Percentiles rank a stretch among this genome's conserved stretches.
phyloP scores from a whole-genome alignment of 2,797 vertebrate species.

The Tenualosa ilisha region DNA sequence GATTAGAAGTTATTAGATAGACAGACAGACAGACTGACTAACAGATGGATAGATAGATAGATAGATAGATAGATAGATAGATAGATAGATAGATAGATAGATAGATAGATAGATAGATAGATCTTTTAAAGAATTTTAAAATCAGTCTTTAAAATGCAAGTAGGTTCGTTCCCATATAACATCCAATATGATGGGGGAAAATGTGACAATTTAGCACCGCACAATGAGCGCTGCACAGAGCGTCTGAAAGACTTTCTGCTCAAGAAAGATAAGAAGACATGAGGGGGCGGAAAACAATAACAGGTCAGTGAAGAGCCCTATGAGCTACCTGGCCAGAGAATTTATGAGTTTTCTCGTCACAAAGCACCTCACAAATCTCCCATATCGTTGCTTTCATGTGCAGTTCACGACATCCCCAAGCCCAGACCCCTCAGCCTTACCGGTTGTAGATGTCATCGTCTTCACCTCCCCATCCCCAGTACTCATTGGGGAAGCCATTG shows the following conservation, averaged over 20 bases:
- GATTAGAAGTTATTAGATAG: neutral
- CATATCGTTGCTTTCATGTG: neutral
- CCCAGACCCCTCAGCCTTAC: slow-evolving; percentile 61
- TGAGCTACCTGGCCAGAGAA: neutral
- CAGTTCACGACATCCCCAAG: neutral
- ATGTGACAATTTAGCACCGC: neutral
- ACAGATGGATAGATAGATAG: neutral
- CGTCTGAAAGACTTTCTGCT: neutral
- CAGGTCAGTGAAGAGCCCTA: neutral
- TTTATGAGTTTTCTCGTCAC: neutral
- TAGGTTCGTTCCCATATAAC: neutral
- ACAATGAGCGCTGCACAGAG: neutral
- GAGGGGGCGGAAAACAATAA: neutral
- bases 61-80: neutral
- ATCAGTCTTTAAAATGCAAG: neutral
- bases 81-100: neutral
- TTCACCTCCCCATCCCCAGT: slow-evolving; percentile 99
- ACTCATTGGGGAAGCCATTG: slow-evolving; percentile 97
- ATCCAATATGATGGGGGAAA: neutral
- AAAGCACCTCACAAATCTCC: neutral
- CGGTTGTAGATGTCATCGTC: slow-evolving; percentile 99
- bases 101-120: neutral
- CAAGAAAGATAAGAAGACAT: neutral
- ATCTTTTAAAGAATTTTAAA: neutral
- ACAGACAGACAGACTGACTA: neutral